These are phyloP conservation scores for Amblyjoppa proteus DNA, from an alignment of 2,888 invertebrate genomes.

Conservation along the genomic window DNA sequence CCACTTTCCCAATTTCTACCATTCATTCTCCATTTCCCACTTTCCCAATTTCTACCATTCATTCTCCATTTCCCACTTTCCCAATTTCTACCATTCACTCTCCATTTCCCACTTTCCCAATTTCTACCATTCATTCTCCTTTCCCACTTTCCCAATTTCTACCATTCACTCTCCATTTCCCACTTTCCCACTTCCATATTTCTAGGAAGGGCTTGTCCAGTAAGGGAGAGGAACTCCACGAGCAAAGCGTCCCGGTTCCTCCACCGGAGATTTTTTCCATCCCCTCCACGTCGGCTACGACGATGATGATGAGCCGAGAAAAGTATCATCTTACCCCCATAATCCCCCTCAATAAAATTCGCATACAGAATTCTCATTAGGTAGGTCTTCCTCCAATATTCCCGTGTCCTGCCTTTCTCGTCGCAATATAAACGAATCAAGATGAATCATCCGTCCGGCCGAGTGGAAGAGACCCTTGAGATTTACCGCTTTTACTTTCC, in stretches of 20 bases:
- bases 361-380: conserved; percentile 26
- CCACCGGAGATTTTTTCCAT: conserved; percentile 34
- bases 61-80: too few relatives aligned
- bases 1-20: too few relatives aligned
- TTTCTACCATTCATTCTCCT: too few relatives aligned
- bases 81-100: too few relatives aligned
- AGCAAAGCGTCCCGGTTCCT: conserved; percentile 38
- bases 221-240: conserved; percentile 40
- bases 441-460: conserved; percentile 44
- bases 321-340: conserved; percentile 51
- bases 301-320: conserved; percentile 20
- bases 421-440: conserved; percentile 39
- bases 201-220: neutral
- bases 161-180: too few relatives aligned
- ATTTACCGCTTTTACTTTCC: conserved; percentile 27
- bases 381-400: conserved; percentile 10
- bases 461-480: conserved; percentile 41
- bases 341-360: neutral
- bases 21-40: too few relatives aligned
- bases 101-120: too few relatives aligned
- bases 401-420: conserved; percentile 23
- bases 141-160: too few relatives aligned
- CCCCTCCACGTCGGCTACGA: neutral
- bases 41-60: too few relatives aligned
- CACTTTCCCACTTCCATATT: too few relatives aligned